Percentiles rank a stretch among this genome's conserved stretches.
These are phyloP conservation scores for Cyclura pinguis DNA, from an alignment of 2,797 vertebrate genomes.

Conservation along the genomic window DNA sequence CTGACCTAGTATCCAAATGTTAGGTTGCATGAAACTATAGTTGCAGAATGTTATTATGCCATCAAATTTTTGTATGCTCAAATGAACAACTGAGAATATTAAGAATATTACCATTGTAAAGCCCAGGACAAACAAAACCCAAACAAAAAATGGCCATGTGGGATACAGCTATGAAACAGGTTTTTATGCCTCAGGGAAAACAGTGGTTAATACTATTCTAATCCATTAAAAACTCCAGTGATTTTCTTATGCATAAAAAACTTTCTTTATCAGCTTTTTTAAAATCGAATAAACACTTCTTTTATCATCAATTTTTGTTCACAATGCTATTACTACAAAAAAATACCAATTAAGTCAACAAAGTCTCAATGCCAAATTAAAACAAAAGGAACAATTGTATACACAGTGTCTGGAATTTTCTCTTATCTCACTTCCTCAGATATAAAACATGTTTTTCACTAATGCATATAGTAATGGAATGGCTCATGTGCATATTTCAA, in stretches of 20 bases:
- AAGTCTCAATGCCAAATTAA: neutral
- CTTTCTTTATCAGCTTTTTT: conserved; percentile 1
- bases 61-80: neutral
- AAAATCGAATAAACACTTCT: conserved; percentile 4
- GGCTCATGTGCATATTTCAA: fast-evolving
- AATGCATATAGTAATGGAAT: neutral
- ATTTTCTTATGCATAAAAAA: neutral
- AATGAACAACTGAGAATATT: neutral
- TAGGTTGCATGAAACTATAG: neutral
- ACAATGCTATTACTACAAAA: neutral
- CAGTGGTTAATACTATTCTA: neutral
- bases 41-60: neutral
- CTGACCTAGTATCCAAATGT: neutral
- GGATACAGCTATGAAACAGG: neutral
- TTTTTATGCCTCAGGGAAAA: neutral
- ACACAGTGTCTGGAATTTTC: neutral
- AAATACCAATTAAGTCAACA: conserved; percentile 24
- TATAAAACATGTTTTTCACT: neutral
- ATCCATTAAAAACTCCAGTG: neutral
- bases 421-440: conserved; percentile 26
- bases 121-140: neutral
- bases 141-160: neutral
- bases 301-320: neutral
- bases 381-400: conserved; percentile 12
- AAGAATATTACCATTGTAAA: neutral